Evolutionary conservation across 2,888 invertebrate species (phyloP).

Genomic region (Syrphus vitripennis): DNA sequence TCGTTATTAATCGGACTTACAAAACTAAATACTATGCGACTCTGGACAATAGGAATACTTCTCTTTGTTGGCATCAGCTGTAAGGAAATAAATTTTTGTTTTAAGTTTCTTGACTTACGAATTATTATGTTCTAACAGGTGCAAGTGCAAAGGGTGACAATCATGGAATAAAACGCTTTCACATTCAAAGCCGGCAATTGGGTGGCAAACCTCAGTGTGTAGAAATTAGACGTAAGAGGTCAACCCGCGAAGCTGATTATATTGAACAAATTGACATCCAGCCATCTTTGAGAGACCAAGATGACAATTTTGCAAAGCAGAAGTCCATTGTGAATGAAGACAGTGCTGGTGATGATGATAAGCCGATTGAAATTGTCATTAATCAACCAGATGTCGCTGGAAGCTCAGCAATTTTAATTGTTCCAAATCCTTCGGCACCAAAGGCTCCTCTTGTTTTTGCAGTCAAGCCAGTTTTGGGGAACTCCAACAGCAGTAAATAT

Average conservation of each 20-base stretch:
- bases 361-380: background rate
- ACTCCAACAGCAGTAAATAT: background rate
- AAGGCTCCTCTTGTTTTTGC: conserved; percentile 34
- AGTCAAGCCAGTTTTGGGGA: conserved; percentile 21
- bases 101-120: background rate
- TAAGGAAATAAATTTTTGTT: background rate
- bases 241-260: background rate
- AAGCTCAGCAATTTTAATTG: conserved; percentile 30
- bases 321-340: background rate
- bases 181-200: conserved; percentile 18
- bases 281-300: background rate
- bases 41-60: conserved; percentile 34
- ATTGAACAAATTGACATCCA: background rate
- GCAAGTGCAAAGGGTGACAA: background rate
- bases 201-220: background rate
- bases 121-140: conserved; percentile 14
- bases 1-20: background rate
- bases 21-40: conserved; percentile 14
- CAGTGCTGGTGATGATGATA: background rate
- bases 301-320: background rate
- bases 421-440: background rate
- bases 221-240: conserved; percentile 4
- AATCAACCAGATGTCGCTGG: conserved; percentile 20
- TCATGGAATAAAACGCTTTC: conserved; percentile 32
- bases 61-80: conserved; percentile 8